phyloP scores from a whole-genome alignment of 2,797 vertebrate genomes.

The Chaenodraco wilsoni region DNA sequence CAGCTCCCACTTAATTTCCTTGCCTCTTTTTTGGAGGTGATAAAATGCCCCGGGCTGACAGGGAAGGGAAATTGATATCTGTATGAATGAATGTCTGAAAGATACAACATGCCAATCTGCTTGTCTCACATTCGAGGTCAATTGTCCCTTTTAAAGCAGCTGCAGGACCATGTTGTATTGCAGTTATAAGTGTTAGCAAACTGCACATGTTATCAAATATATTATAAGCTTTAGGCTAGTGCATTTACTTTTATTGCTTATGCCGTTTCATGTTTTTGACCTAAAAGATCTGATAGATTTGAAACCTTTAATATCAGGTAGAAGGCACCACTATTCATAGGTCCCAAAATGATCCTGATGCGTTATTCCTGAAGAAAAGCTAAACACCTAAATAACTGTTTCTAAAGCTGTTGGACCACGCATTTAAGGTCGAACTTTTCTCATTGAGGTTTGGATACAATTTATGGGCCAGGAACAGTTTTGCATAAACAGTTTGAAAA shows the following conservation, averaged over 20 bases:
- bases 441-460: slow-evolving; percentile 71
- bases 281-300: background rate
- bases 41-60: slow-evolving; percentile 76
- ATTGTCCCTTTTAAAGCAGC: slow-evolving; percentile 46
- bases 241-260: background rate
- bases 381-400: slow-evolving; percentile 17
- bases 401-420: slow-evolving; percentile 36
- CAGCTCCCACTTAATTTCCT: slow-evolving; percentile 67
- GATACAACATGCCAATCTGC: slow-evolving; percentile 37
- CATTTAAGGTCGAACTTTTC: slow-evolving; percentile 36
- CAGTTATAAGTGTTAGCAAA: slow-evolving; percentile 42
- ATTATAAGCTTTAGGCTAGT: slow-evolving; percentile 8
- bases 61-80: slow-evolving; percentile 73
- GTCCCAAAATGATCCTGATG: background rate
- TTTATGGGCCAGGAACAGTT: slow-evolving; percentile 75
- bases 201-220: slow-evolving; percentile 6
- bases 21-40: slow-evolving; percentile 71
- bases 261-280: background rate
- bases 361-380: slow-evolving; percentile 1
- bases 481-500: slow-evolving; percentile 83
- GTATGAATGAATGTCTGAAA: slow-evolving; percentile 52
- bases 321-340: background rate
- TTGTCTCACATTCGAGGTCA: slow-evolving; percentile 54
- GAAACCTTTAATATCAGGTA: background rate
- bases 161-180: slow-evolving; percentile 35